Evolutionary conservation across 2,888 invertebrate genomes (phyloP).

Genomic region (Gasteruption jaculator): DNA sequence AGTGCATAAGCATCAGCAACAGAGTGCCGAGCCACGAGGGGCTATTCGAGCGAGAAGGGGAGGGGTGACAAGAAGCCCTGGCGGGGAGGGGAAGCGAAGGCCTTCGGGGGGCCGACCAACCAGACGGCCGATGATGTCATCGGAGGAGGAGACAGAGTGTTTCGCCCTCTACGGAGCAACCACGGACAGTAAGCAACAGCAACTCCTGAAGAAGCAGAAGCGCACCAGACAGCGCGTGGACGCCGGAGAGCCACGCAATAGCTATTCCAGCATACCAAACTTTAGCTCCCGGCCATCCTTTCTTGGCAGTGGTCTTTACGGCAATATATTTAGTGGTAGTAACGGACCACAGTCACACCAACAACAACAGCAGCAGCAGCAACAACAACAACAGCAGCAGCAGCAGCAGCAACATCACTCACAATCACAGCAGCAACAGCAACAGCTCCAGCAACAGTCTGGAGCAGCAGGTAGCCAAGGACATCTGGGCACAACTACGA

Average conservation of each 20-base stretch:
- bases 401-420: slow-evolving; percentile 24
- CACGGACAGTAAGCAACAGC: slow-evolving; percentile 57
- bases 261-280: slow-evolving; percentile 78
- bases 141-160: slow-evolving; percentile 92
- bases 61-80: slow-evolving; percentile 57
- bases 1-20: slow-evolving; percentile 50
- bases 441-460: slow-evolving; percentile 57
- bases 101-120: slow-evolving; percentile 72
- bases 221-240: slow-evolving; percentile 94
- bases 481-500: slow-evolving; percentile 53
- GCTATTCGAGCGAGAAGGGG: slow-evolving; percentile 63
- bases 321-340: slow-evolving; percentile 78
- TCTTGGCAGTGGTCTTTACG: slow-evolving; percentile 83
- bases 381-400: slow-evolving; percentile 26
- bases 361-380: slow-evolving; percentile 28
- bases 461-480: slow-evolving; percentile 44
- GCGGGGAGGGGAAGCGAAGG: slow-evolving; percentile 67
- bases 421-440: slow-evolving; percentile 63
- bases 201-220: slow-evolving; percentile 86
- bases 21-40: slow-evolving; percentile 63
- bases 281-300: slow-evolving; percentile 75
- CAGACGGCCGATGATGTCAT: slow-evolving; percentile 88
- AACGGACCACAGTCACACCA: slow-evolving; percentile 40
- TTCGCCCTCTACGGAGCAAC: slow-evolving; percentile 86
- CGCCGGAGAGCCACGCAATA: slow-evolving; percentile 93